Evolutionary conservation across 2,888 invertebrate genomes (phyloP).

Genomic region (Yponomeuta plumbellus): DNA sequence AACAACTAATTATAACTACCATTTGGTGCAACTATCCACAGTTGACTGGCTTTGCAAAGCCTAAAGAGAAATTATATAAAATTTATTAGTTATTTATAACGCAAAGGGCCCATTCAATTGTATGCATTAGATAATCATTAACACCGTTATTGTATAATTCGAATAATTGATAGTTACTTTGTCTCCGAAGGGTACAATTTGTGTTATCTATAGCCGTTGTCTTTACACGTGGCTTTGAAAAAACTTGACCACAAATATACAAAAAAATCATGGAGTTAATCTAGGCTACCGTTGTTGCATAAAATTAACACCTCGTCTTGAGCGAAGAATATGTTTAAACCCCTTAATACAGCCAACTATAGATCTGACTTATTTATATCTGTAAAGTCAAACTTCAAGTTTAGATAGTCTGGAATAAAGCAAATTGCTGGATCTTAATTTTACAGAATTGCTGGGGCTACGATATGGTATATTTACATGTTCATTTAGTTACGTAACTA

Average conservation of each 20-base stretch:
- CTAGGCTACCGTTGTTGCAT: neutral
- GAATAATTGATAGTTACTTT: neutral
- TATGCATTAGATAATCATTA: neutral
- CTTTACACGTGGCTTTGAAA: too few species aligned
- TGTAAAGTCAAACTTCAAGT: neutral
- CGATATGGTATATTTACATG: constrained; percentile 42
- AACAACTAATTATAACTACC: neutral
- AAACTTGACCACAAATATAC: too few species aligned
- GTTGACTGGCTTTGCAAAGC: neutral
- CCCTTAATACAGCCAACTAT: too few species aligned
- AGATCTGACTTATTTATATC: neutral
- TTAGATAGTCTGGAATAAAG: neutral
- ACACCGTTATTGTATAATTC: neutral
- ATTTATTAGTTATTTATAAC: neutral
- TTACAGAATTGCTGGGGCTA: neutral
- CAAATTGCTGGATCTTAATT: constrained; percentile 6
- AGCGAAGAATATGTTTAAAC: too few species aligned
- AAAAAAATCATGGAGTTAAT: neutral
- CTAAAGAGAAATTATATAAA: neutral
- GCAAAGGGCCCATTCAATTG: neutral
- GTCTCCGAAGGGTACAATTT: too few species aligned
- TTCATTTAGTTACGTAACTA: constrained; percentile 52
- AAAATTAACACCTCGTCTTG: neutral
- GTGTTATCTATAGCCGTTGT: too few species aligned
- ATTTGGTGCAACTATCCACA: neutral